Evolutionary conservation across 1,140 invertebrate genomes (phyloP).

Genomic region (Cyphomyrmex costatus): DNA sequence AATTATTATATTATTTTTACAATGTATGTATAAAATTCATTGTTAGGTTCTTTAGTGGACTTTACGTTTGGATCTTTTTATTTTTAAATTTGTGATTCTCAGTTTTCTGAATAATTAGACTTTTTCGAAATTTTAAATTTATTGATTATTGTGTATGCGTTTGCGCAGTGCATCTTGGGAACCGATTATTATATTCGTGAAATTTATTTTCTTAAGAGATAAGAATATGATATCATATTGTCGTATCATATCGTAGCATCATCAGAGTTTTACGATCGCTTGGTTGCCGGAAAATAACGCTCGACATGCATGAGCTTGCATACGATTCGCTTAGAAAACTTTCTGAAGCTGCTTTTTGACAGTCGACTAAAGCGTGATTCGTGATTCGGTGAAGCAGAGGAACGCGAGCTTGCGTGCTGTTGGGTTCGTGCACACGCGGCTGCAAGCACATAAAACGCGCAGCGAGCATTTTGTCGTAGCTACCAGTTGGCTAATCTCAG

Average conservation of each 20-base stretch:
- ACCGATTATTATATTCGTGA: neutral
- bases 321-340: constrained; percentile 32
- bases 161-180: neutral
- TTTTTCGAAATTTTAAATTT: neutral
- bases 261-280: constrained; percentile 24
- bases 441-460: constrained; percentile 34
- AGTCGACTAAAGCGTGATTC: constrained; percentile 10
- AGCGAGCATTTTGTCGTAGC: constrained; percentile 48
- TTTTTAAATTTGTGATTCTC: neutral
- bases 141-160: neutral
- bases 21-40: neutral
- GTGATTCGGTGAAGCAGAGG: constrained; percentile 28
- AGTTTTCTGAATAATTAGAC: neutral
- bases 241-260: constrained; percentile 34
- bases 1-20: neutral
- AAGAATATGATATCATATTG: constrained; percentile 2
- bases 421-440: constrained; percentile 42
- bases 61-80: neutral
- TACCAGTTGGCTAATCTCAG: constrained; percentile 41
- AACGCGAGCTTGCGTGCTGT: constrained; percentile 54
- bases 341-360: constrained; percentile 44
- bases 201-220: neutral
- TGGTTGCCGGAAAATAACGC: constrained; percentile 14
- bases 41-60: neutral
- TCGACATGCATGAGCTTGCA: neutral